Evolutionary conservation across 2,888 invertebrate species (phyloP).

Genomic region (Drosophila cognata): DNA sequence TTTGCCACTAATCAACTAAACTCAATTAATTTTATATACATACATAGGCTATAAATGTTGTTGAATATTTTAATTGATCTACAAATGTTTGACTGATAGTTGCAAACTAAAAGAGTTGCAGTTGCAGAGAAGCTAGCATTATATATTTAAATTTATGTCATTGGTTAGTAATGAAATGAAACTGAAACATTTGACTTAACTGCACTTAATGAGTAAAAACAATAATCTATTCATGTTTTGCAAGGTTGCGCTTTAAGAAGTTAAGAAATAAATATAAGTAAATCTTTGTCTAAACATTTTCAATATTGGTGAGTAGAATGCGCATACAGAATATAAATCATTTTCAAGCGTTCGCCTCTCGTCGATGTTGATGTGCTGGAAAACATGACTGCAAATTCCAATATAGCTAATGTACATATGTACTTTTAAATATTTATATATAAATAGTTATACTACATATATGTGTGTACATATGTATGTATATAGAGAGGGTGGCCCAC

Average conservation of each 20-base stretch:
- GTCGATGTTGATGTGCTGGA: slow-evolving; percentile 11
- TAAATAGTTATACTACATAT: not conserved
- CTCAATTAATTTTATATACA: not conserved
- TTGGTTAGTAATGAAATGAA: not conserved
- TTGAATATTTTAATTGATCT: not conserved
- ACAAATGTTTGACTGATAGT: not conserved
- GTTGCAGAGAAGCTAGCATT: not conserved
- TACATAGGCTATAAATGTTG: not conserved
- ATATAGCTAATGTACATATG: slow-evolving; percentile 21
- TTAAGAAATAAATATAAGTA: not conserved
- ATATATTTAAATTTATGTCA: not conserved
- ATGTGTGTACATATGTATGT: not conserved
- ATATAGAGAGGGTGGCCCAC: slow-evolving; percentile 8
- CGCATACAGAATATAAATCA: not conserved
- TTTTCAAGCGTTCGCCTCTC: slow-evolving; percentile 1
- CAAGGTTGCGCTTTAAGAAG: too few species aligned
- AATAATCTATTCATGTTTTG: too few species aligned
- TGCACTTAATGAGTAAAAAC: too few species aligned
- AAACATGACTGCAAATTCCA: slow-evolving; percentile 18
- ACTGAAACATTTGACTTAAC: not conserved
- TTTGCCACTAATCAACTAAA: slow-evolving; percentile 5
- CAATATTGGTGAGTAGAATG: not conserved
- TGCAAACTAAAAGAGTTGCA: not conserved
- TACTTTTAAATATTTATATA: slow-evolving; percentile 23
- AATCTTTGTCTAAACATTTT: not conserved